Conservation (phyloP, 2,888 invertebrate genomes). For the Tachystola acroxantha region DNA sequence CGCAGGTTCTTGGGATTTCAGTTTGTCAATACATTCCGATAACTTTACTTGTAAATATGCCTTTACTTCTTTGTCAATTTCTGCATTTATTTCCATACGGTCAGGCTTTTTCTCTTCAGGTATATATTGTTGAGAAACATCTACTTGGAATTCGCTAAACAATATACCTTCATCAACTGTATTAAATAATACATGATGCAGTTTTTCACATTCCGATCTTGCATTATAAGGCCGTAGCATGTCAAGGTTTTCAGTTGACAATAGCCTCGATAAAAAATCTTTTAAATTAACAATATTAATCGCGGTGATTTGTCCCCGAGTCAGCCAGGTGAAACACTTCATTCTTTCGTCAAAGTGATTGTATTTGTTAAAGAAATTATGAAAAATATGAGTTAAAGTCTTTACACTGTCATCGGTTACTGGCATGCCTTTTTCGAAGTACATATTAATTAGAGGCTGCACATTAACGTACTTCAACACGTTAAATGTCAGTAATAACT, state of each 20-base stretch:
- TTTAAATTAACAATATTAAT: slow-evolving; percentile 24
- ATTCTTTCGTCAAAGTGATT: slow-evolving; percentile 36
- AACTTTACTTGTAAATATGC: slow-evolving; percentile 30
- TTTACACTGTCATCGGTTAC: slow-evolving; percentile 43
- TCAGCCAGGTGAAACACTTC: slow-evolving; percentile 51
- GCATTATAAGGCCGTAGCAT: slow-evolving; percentile 4
- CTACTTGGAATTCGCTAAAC: slow-evolving; percentile 54
- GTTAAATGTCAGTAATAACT: slow-evolving; percentile 37
- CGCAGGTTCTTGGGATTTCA: slow-evolving; percentile 23
- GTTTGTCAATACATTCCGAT: slow-evolving; percentile 14
- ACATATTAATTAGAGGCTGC: slow-evolving; percentile 52
- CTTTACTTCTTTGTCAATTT: slow-evolving; percentile 29
- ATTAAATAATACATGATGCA: slow-evolving; percentile 44
- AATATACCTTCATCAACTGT: slow-evolving; percentile 48
- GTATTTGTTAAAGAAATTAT: slow-evolving; percentile 55
- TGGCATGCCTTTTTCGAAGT: slow-evolving; percentile 60
- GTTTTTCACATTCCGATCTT: slow-evolving; percentile 16
- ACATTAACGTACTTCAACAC: slow-evolving; percentile 42
- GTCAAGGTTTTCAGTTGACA: slow-evolving; percentile 45
- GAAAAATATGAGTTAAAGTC: slow-evolving; percentile 44
- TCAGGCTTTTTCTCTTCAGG: background rate
- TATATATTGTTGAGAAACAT: slow-evolving; percentile 15
- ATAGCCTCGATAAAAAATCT: slow-evolving; percentile 43
- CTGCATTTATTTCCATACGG: slow-evolving; percentile 27
- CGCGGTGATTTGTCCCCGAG: slow-evolving; percentile 29